phyloP scores from a whole-genome alignment of 2,113 vertebrate species.

The Lates calcarifer region DNA sequence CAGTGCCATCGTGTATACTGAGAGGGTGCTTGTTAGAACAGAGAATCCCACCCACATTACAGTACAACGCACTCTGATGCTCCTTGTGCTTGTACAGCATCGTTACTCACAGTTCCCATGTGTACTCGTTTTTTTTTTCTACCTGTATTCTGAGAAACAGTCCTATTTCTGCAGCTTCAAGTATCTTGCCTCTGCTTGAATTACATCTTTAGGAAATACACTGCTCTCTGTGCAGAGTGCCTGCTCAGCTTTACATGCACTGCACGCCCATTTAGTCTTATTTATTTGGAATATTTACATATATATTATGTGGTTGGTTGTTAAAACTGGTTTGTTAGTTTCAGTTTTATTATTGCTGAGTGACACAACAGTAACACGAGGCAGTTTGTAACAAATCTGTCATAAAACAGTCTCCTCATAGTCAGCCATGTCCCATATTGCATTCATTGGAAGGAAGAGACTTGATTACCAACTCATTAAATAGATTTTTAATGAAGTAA shows the following conservation, averaged over 20 bases:
- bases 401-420: not conserved
- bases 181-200: slow-evolving; percentile 17
- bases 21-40: slow-evolving; percentile 30
- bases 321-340: not conserved
- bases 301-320: not conserved
- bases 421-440: not conserved
- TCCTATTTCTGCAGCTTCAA: slow-evolving; percentile 24
- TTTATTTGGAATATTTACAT: not conserved
- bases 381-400: not conserved
- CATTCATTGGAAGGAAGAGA: slow-evolving; percentile 2
- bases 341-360: not conserved
- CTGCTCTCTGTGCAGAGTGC: not conserved
- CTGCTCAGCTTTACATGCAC: not conserved
- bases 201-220: slow-evolving; percentile 17
- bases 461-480: slow-evolving; percentile 42
- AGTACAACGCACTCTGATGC: not conserved
- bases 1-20: not conserved
- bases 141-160: slow-evolving; percentile 21
- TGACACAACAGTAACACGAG: not conserved
- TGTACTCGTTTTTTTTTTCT: slow-evolving; percentile 20
- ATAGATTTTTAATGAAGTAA: slow-evolving; percentile 27
- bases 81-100: slow-evolving; percentile 1
- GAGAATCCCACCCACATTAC: slow-evolving; percentile 7
- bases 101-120: slow-evolving; percentile 36
- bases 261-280: not conserved